phyloP scores from a whole-genome alignment of 30 jellyfish, hydroid and myxozoan species.

The Phacellophora camtschatica region DNA sequence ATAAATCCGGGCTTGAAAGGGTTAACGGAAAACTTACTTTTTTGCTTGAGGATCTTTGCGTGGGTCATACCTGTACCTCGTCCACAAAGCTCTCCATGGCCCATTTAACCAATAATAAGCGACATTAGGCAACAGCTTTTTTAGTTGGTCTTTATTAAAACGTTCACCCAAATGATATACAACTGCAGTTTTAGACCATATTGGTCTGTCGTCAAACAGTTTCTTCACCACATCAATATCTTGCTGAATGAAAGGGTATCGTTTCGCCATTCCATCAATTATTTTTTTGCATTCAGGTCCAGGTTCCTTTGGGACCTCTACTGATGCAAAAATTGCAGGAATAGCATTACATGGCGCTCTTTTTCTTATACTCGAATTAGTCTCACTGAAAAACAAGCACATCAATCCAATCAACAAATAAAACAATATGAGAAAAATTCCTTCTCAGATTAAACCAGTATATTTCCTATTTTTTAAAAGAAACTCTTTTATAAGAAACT shows the following conservation, averaged over 20 bases:
- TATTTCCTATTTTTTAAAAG: too few relatives aligned
- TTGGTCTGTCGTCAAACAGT: constrained; percentile 74
- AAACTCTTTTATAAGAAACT: too few relatives aligned
- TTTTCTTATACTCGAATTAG: constrained; percentile 48
- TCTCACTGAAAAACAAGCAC: background rate
- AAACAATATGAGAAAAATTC: too few relatives aligned
- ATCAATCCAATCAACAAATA: background rate
- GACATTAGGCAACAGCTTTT: constrained; percentile 58
- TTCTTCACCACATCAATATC: constrained; percentile 16
- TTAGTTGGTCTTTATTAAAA: constrained; percentile 41
- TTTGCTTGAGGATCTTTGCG: constrained; percentile 77
- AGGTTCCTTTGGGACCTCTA: constrained; percentile 71
- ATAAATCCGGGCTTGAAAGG: too few relatives aligned
- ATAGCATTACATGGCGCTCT: constrained; percentile 71
- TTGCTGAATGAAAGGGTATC: constrained; percentile 32
- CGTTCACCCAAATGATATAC: constrained; percentile 20
- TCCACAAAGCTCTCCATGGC: constrained; percentile 96
- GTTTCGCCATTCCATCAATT: constrained; percentile 19
- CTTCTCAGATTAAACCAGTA: too few relatives aligned
- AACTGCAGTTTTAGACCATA: constrained; percentile 80
- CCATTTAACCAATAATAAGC: constrained; percentile 94
- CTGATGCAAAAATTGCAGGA: constrained; percentile 69
- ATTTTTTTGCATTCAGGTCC: constrained; percentile 41
- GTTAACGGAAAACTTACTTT: constrained; percentile 45
- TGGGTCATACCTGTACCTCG: constrained; percentile 94